A percentile compares a stretch with the other conserved stretches of the same genome.
Conservation (phyloP, 2,113 vertebrate species). For the Siniperca knerii region DNA sequence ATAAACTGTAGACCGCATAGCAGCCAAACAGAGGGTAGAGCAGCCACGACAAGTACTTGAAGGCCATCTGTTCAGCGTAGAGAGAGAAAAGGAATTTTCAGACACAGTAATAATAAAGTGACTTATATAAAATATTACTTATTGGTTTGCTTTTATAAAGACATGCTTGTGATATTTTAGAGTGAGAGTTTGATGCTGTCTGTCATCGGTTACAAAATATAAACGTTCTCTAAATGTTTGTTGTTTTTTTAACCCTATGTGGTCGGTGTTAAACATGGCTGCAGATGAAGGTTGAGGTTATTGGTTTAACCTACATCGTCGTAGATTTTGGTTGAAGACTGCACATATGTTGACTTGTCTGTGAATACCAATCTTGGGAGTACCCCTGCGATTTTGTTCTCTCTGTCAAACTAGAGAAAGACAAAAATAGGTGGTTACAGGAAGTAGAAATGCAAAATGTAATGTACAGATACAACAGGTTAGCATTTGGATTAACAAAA, state of each 20-base stretch:
- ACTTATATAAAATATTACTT: neutral
- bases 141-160: neutral
- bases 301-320: slow-evolving; percentile 88
- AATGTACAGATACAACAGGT: neutral
- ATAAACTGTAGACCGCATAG: slow-evolving; percentile 93
- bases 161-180: neutral
- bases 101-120: neutral
- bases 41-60: slow-evolving; percentile 94
- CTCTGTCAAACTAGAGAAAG: slow-evolving; percentile 89
- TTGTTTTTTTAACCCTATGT: too few species aligned
- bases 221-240: neutral
- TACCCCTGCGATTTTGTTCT: slow-evolving; percentile 89
- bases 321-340: slow-evolving; percentile 95
- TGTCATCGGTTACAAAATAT: neutral
- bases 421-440: neutral
- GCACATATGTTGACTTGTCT: slow-evolving; percentile 94
- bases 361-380: slow-evolving; percentile 89
- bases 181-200: neutral
- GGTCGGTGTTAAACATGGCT: neutral
- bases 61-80: slow-evolving; percentile 89
- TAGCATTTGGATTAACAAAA: neutral
- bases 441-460: neutral
- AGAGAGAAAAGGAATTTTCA: neutral
- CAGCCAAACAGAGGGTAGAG: slow-evolving; percentile 95
- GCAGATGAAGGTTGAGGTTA: too few species aligned